phyloP scores from a whole-genome alignment of 2,888 invertebrate species.

The Eupeodes luniger region DNA sequence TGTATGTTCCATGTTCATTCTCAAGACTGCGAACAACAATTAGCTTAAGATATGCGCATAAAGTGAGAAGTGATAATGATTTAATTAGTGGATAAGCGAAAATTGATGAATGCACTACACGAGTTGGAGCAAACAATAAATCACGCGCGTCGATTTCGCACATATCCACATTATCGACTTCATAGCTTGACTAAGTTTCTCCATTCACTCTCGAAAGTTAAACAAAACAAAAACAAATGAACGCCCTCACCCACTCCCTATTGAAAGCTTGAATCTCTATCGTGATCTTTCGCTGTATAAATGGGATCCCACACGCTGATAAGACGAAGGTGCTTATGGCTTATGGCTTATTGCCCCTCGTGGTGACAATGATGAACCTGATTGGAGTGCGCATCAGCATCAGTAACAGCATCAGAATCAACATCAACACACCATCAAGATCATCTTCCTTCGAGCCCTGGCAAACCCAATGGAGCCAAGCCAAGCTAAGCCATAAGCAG shows the following conservation, averaged over 20 bases:
- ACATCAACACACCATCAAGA: constrained; percentile 39
- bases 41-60: constrained; percentile 70
- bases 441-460: constrained; percentile 25
- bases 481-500: background rate
- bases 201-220: constrained; percentile 29
- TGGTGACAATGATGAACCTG: constrained; percentile 72
- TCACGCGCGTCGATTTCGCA: constrained; percentile 34
- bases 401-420: constrained; percentile 31
- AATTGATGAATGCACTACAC: constrained; percentile 67
- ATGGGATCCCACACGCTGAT: constrained; percentile 69
- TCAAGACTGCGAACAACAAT: constrained; percentile 58
- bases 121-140: constrained; percentile 65
- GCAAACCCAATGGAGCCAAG: too few relatives aligned
- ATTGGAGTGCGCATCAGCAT: constrained; percentile 46
- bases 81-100: constrained; percentile 74
- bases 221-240: background rate
- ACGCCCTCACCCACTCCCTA: constrained; percentile 34
- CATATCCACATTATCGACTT: background rate
- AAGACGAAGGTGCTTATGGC: constrained; percentile 61
- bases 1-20: constrained; percentile 70
- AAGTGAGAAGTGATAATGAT: constrained; percentile 68
- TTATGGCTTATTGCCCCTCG: constrained; percentile 47
- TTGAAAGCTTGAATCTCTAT: constrained; percentile 33
- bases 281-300: constrained; percentile 44
- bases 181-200: constrained; percentile 38